A percentile compares a stretch with the other conserved stretches of the same genome.
phyloP scores from a whole-genome alignment of 2,797 vertebrate genomes.

The Cossypha niveicapilla region DNA sequence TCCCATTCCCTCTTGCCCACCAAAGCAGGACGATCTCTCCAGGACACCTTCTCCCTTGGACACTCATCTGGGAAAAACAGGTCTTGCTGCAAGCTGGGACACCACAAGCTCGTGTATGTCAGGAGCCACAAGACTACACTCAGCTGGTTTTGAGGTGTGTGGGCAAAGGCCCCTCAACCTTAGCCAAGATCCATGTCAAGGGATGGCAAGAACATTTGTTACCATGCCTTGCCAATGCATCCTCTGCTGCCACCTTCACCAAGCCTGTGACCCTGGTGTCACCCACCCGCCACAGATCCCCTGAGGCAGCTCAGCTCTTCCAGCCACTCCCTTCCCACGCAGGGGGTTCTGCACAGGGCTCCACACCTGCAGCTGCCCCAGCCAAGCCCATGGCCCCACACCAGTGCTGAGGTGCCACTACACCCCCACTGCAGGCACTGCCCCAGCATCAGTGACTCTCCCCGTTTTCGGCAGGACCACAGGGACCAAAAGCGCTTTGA shows the following conservation, averaged over 20 bases:
- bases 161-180: too few relatives aligned
- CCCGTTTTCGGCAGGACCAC: not conserved
- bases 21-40: fast-evolving
- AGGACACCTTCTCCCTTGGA: not conserved
- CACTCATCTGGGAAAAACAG: not conserved
- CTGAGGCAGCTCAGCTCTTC: not conserved
- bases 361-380: not conserved
- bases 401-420: not conserved
- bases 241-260: not conserved
- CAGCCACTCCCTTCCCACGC: not conserved
- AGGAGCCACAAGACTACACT: not conserved
- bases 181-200: too few relatives aligned
- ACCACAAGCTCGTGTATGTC: fast-evolving
- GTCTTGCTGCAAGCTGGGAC: not conserved
- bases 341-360: fast-evolving
- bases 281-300: fast-evolving
- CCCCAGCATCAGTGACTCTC: not conserved
- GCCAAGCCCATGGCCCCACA: not conserved
- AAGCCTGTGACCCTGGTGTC: not conserved
- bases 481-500: not conserved
- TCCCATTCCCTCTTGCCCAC: fast-evolving
- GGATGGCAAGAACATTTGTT: not conserved
- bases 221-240: not conserved
- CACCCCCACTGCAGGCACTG: not conserved
- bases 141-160: too few relatives aligned